Evolutionary conservation across 2,888 invertebrate species (phyloP).

Genomic region (Mamestra brassicae): DNA sequence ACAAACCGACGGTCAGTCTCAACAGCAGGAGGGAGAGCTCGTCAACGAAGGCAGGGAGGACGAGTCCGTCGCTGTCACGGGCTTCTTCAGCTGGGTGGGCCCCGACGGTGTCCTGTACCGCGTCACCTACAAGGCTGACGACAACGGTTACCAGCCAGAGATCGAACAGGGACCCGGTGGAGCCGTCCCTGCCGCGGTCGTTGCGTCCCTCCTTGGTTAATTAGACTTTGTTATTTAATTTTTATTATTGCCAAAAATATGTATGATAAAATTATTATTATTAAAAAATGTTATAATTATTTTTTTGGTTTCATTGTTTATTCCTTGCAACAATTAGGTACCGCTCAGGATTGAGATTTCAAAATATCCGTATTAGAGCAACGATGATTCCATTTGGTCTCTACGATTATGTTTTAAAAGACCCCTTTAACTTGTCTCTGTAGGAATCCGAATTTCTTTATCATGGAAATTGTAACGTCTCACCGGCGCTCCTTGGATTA

Average conservation of each 20-base stretch:
- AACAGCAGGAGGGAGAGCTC: conserved; percentile 82
- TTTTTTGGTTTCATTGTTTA: neutral
- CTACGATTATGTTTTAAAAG: no score
- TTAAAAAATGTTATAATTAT: conserved; percentile 15
- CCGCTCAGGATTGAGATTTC: no score
- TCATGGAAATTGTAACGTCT: no score
- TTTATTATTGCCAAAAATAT: conserved; percentile 52
- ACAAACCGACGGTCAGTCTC: conserved; percentile 85
- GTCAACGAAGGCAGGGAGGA: conserved; percentile 72
- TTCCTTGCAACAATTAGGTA: neutral
- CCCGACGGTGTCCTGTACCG: conserved; percentile 85
- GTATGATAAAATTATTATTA: conserved; percentile 33
- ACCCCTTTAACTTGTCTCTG: no score
- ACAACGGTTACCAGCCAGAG: conserved; percentile 85
- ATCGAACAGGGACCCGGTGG: conserved; percentile 73
- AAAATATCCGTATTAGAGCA: no score
- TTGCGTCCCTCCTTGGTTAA: conserved; percentile 63
- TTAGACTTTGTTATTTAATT: conserved; percentile 34
- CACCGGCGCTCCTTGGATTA: no score
- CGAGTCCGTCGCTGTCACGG: conserved; percentile 76
- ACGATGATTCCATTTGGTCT: no score
- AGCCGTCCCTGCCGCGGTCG: conserved; percentile 61
- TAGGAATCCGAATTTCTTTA: no score
- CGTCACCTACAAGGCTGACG: conserved; percentile 86
- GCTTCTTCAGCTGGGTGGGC: conserved; percentile 81